Conservation (phyloP, 2,113 vertebrate genomes). For the Platysteira castanea region DNA sequence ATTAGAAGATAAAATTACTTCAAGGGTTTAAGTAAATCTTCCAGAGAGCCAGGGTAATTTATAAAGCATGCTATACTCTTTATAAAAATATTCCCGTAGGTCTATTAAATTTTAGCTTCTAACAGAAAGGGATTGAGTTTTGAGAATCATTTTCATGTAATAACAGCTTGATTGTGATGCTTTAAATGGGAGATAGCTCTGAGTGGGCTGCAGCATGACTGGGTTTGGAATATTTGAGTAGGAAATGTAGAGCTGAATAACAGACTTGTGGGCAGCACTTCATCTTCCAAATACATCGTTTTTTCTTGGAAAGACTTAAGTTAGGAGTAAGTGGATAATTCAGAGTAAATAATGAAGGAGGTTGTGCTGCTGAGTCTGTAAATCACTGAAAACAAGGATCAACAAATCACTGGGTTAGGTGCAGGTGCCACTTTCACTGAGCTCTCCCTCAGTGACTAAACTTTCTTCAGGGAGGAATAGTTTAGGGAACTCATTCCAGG, state of each 20-base stretch:
- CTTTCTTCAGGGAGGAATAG: not conserved
- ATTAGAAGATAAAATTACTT: conserved; percentile 44
- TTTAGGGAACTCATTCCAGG: not conserved
- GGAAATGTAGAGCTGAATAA: not conserved
- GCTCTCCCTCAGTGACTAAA: not conserved
- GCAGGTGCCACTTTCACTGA: not conserved
- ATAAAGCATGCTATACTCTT: conserved; percentile 36
- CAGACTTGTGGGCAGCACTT: not conserved
- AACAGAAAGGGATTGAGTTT: conserved; percentile 22
- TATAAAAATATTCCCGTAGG: conserved; percentile 16
- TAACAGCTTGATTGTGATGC: not conserved
- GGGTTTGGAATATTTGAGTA: not conserved
- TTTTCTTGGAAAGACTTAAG: not conserved
- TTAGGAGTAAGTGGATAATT: conserved; percentile 7
- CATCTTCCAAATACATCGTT: not conserved
- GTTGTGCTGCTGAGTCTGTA: conserved; percentile 19
- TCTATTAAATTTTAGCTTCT: conserved; percentile 55
- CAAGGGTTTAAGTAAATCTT: conserved; percentile 52
- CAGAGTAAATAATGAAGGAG: conserved; percentile 12
- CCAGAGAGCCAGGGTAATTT: conserved; percentile 29
- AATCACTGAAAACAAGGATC: conserved; percentile 20
- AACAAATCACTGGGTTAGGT: not conserved
- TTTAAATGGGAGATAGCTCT: not conserved
- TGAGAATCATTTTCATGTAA: conserved; percentile 30
- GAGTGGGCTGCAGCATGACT: not conserved